phyloP scores from a whole-genome alignment of 2,113 vertebrate species.

The Eurypyga helias region DNA sequence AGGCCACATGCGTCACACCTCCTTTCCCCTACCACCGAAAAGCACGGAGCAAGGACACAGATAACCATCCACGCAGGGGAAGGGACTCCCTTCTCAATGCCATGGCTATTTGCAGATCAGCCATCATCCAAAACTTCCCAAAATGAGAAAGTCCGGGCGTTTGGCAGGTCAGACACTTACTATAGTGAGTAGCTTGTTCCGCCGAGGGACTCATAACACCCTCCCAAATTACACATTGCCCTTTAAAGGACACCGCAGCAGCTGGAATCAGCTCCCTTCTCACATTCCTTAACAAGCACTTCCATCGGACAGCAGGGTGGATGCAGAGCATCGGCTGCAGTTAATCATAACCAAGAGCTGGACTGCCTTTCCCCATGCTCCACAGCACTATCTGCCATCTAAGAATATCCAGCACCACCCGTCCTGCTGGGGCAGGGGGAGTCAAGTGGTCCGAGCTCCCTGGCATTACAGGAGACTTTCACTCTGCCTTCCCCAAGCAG shows the following conservation, averaged over 20 bases:
- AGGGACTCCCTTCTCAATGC: background rate
- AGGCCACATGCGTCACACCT: background rate
- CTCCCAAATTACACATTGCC: constrained; percentile 53
- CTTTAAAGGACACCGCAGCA: constrained; percentile 28
- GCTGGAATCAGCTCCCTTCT: constrained; percentile 42
- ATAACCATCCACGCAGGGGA: background rate
- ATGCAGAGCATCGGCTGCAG: constrained; percentile 41
- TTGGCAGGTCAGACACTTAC: constrained; percentile 31
- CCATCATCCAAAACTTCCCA: constrained; percentile 19
- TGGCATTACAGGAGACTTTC: constrained; percentile 41
- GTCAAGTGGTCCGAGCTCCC: background rate
- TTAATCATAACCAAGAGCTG: background rate
- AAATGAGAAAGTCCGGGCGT: background rate
- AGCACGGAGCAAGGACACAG: background rate
- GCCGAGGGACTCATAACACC: constrained; percentile 8
- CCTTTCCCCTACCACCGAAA: rapidly evolving
- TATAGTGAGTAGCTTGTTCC: constrained; percentile 23
- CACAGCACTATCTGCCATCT: background rate
- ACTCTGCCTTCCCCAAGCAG: constrained; percentile 41
- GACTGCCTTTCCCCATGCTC: background rate
- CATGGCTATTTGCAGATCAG: background rate
- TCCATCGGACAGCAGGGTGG: background rate
- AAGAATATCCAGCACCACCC: constrained; percentile 35
- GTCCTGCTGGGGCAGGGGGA: background rate
- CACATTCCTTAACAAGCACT: constrained; percentile 56